Percentiles rank a stretch among this genome's conserved stretches.
Conservation (phyloP, 2,888 invertebrate species). For the Odontomyia ornata region DNA sequence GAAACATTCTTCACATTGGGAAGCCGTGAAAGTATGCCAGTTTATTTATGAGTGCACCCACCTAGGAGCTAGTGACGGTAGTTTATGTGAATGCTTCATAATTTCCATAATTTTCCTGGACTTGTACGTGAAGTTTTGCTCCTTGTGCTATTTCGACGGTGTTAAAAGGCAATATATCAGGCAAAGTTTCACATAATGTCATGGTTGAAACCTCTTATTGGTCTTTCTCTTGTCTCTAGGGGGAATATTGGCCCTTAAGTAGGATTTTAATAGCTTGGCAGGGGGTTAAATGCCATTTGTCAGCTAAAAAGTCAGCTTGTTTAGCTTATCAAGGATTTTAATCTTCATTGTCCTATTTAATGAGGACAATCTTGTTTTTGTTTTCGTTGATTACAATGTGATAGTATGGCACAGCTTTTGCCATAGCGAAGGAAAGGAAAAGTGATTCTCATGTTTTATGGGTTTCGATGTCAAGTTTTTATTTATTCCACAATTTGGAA, state of each 20-base stretch:
- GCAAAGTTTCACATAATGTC: background rate
- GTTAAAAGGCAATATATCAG: conserved; percentile 20
- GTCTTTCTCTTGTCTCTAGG: background rate
- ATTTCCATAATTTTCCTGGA: background rate
- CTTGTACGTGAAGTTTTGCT: too few relatives aligned
- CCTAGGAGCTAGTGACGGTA: background rate
- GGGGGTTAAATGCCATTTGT: conserved; percentile 37
- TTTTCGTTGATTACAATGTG: background rate
- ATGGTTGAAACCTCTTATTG: background rate
- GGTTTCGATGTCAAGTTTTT: too few relatives aligned
- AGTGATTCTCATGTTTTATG: too few relatives aligned
- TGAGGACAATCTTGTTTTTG: background rate
- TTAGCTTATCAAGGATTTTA: conserved; percentile 9
- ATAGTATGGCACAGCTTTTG: too few relatives aligned
- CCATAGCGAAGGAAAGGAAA: too few relatives aligned
- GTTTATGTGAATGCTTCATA: too few relatives aligned
- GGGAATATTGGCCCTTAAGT: background rate
- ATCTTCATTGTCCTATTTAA: conserved; percentile 16
- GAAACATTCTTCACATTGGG: background rate
- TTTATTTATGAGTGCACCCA: background rate
- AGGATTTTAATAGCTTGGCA: conserved; percentile 28
- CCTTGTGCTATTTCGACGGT: background rate
- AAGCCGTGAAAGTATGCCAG: background rate
- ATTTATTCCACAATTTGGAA: too few relatives aligned
- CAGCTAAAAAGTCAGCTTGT: conserved; percentile 10